phyloP scores from a whole-genome alignment of 2,113 vertebrate species.

The Gnathonemus longibarbis region DNA sequence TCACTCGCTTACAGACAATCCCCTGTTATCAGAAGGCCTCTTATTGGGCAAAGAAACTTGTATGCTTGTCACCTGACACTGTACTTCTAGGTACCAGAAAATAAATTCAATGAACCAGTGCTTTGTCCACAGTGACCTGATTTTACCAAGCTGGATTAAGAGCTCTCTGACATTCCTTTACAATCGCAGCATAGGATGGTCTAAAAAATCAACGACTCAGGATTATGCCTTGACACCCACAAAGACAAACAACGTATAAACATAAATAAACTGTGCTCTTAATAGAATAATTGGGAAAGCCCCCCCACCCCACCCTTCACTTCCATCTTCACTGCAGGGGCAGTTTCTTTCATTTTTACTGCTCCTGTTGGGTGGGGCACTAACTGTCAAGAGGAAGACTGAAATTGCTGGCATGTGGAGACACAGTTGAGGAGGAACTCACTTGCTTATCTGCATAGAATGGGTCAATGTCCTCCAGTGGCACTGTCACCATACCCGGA shows the following conservation, averaged over 20 bases:
- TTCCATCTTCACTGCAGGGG: background rate
- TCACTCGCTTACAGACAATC: background rate
- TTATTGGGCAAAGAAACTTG: background rate
- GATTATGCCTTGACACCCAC: background rate
- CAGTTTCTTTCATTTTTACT: slow-evolving; percentile 1
- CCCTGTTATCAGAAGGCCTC: background rate
- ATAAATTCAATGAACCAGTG: background rate
- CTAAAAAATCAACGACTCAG: background rate
- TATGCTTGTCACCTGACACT: background rate
- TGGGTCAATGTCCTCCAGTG: slow-evolving; percentile 96
- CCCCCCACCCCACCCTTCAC: no score
- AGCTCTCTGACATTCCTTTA: background rate
- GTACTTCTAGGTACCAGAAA: background rate
- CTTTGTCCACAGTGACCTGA: background rate
- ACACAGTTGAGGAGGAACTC: slow-evolving; percentile 56
- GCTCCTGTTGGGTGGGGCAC: background rate
- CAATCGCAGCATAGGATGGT: background rate
- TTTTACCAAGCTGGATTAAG: background rate
- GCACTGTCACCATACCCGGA: slow-evolving; percentile 69
- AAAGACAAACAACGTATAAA: background rate
- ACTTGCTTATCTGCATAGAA: slow-evolving; percentile 95
- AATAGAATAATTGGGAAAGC: background rate
- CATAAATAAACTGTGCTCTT: background rate
- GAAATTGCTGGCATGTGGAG: background rate
- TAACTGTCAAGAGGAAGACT: background rate